Conservation (phyloP, 2,888 invertebrate species). For the Lasioglossum villosulum region DNA sequence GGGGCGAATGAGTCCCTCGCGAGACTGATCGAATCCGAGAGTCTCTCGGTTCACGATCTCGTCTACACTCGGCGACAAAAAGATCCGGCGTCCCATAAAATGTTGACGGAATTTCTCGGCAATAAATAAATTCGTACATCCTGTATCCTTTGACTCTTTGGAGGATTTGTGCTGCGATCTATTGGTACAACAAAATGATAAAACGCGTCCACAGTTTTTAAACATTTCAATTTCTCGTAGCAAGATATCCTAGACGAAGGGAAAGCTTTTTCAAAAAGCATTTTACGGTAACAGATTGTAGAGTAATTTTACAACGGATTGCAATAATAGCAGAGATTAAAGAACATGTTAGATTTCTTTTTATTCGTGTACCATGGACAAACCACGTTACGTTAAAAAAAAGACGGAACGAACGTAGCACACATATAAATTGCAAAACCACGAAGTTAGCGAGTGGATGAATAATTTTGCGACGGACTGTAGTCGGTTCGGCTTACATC, state of each 20-base stretch:
- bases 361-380: too few relatives aligned
- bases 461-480: neutral
- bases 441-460: neutral
- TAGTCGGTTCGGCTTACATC: neutral
- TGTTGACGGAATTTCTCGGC: neutral
- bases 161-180: neutral
- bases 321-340: too few relatives aligned
- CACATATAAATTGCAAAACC: neutral
- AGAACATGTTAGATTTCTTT: too few relatives aligned
- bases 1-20: neutral
- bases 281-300: neutral
- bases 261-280: neutral
- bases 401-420: neutral
- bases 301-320: too few relatives aligned
- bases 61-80: neutral
- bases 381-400: too few relatives aligned
- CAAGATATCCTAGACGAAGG: neutral
- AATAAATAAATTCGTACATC: neutral
- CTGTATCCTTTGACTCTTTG: neutral
- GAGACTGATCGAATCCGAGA: slow-evolving; percentile 10
- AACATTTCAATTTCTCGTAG: neutral
- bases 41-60: neutral
- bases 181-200: neutral
- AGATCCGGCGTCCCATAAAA: neutral
- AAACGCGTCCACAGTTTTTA: neutral